Evolutionary conservation across 2,888 invertebrate species (phyloP), one percentile per base, ranked within the genome.

Genomic region (Brachypalpus laphriformis): DNA sequence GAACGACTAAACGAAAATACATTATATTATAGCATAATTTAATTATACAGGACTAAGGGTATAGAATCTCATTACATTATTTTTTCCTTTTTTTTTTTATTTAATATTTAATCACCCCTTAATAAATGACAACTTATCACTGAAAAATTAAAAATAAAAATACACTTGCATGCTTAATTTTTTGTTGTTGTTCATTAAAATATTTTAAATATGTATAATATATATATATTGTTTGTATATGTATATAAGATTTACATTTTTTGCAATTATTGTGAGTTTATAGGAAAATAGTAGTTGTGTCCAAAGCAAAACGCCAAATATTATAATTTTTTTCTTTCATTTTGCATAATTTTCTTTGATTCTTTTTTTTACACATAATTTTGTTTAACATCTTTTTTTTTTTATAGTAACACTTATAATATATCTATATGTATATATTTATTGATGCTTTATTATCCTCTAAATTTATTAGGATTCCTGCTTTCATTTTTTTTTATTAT

Each of bases 281-380:
- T 85, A 85, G 85, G 85, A 85, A 85, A 85, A 81, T 76, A 85
- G 85, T 81, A 81, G 76, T 47, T 71, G 85, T 85, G 75, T 76
- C 76, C 75, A 76, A 81, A 81, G 78, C 75, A 81, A 81, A 81
- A 65, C 66, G 56, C 85, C 71, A 83, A 83, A 80, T 61, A 71
- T 72, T 59, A 57, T 51, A 82, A 66, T 61, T 51, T 54, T 63
- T 54, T 63, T 31, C 1, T 31, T 34, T 63, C 45, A 45, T 34
- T 77, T 77, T 76, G 14, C 28, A 42, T 37, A 31, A 63, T 54
- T 54, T 68, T 45, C 5, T 65, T 68, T 63, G n/a, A 40, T 66
- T 42, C 40, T 47, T 49, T 56, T 37, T 34, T 78, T 78, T 34
- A 63, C 61, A 72, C 56, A 57, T 72, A 78, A 82, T 80, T 80